Percentiles rank a stretch among this genome's conserved stretches.
Conservation (phyloP, 2,888 invertebrate genomes). For the Yponomeuta cagnagella region DNA sequence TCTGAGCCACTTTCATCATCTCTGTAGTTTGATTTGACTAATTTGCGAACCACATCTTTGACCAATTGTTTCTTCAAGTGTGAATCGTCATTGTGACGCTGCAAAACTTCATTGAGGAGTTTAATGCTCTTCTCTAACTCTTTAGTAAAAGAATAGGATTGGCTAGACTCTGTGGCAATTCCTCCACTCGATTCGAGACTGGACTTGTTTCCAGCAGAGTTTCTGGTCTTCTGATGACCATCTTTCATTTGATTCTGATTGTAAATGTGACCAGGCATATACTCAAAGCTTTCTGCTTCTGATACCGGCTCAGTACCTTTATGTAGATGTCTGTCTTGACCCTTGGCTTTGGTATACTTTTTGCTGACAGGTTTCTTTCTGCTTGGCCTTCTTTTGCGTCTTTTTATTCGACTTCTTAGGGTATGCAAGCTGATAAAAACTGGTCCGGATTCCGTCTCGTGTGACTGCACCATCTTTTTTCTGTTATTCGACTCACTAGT, state of each 20-base stretch:
- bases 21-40: slow-evolving; percentile 75
- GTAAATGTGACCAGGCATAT: slow-evolving; percentile 76
- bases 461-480: background rate
- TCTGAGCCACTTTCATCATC: slow-evolving; percentile 73
- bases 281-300: slow-evolving; percentile 82
- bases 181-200: slow-evolving; percentile 60
- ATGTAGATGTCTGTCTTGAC: slow-evolving; percentile 18
- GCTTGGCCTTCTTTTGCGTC: slow-evolving; percentile 37
- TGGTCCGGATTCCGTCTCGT: slow-evolving; percentile 33
- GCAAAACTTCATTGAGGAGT: slow-evolving; percentile 75
- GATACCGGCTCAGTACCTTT: slow-evolving; percentile 59
- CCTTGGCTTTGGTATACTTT: slow-evolving; percentile 3
- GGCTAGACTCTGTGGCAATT: slow-evolving; percentile 60
- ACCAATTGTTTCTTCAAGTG: slow-evolving; percentile 78
- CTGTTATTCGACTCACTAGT: slow-evolving; percentile 15
- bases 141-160: slow-evolving; percentile 64
- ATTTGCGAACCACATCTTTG: slow-evolving; percentile 78
- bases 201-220: slow-evolving; percentile 54
- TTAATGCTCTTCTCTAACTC: slow-evolving; percentile 79
- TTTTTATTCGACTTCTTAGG: slow-evolving; percentile 42
- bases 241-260: slow-evolving; percentile 62
- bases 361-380: slow-evolving; percentile 24
- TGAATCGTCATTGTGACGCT: slow-evolving; percentile 75
- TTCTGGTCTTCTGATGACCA: slow-evolving; percentile 31
- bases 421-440: slow-evolving; percentile 56